Percentiles rank a stretch among this genome's conserved stretches.
Conservation (phyloP, 2,797 vertebrate genomes). For the Zenarchopterus dispar region DNA sequence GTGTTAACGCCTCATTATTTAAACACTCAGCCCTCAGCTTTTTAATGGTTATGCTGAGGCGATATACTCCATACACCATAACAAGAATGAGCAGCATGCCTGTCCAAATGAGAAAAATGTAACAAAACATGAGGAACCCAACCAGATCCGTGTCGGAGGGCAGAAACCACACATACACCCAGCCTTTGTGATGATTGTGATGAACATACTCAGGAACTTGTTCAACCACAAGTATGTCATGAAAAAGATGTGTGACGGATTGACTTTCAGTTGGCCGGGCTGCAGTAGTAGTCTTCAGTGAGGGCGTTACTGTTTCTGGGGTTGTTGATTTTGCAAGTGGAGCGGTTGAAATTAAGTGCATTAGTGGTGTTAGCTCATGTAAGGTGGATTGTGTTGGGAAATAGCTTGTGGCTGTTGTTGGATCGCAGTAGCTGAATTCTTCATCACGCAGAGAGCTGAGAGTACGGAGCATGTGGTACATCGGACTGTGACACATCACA, state of each 20-base stretch:
- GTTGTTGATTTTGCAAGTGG: slow-evolving; percentile 1
- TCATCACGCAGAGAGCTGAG: slow-evolving; percentile 59
- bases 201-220: slow-evolving; percentile 75
- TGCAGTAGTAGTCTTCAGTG: neutral
- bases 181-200: slow-evolving; percentile 65
- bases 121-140: slow-evolving; percentile 64
- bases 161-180: slow-evolving; percentile 82
- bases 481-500: slow-evolving; percentile 63
- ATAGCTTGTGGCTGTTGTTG: neutral
- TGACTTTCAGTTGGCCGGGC: neutral
- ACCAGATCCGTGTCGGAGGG: slow-evolving; percentile 45
- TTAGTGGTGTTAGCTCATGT: neutral
- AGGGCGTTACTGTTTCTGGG: neutral
- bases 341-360: neutral
- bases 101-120: slow-evolving; percentile 66
- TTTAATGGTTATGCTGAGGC: slow-evolving; percentile 51
- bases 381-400: neutral
- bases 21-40: slow-evolving; percentile 25
- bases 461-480: slow-evolving; percentile 19
- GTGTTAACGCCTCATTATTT: slow-evolving; percentile 11
- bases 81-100: slow-evolving; percentile 68
- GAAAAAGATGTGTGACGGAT: slow-evolving; percentile 37
- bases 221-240: slow-evolving; percentile 65
- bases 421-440: slow-evolving; percentile 56
- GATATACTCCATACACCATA: slow-evolving; percentile 58